Evolutionary conservation across 1,140 invertebrate genomes (phyloP), one percentile per base, ranked within the genome.

Genomic region (Zaprionus vittiger): DNA sequence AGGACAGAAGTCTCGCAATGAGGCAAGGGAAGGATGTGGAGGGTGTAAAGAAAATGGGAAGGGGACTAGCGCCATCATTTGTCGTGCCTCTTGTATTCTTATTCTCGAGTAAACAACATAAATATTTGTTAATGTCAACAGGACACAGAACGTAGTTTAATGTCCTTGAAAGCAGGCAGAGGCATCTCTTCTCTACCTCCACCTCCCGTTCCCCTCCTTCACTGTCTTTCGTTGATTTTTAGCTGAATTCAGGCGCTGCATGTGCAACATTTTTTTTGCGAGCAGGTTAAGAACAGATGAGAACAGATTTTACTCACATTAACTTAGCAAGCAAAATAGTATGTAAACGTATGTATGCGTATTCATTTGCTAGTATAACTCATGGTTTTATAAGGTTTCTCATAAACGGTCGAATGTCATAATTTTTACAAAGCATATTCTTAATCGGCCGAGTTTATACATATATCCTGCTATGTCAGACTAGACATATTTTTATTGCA

Each of bases 41-140:
- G 24, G 24, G 24, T 24, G 24, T 24, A 24, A 26, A 26, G 24
- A 24, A 24, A 24, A 24, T 28, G 26, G 26, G 26, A 28, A 28
- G 37, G 6, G 20, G 9, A 12, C 5, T 20, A 49, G 47, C 41
- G n/a, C 70, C 56, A 34, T 65, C 37, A 28, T 52, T 56, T 11
- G 44, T 34, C n/a, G 28, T 34, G 55, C 61, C 47, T 55, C 59
- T 57, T 62, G 79, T 70, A 56, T 70, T 71, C 70, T 83, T 74
- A 73, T 73, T 82, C 73, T 70, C 52, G 49, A 80, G 80, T 84
- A 83, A 84, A 84, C 81, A 84, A 84, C 77, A 84, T 84, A 84
- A 83, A 84, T 84, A 83, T 83, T 80, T 80, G 81, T 84, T 84
- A 84, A 84, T 80, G 77, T 84, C 81, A 83, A 83, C 77, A 84